Percentiles rank a stretch among this genome's conserved stretches.
phyloP scores from a whole-genome alignment of 2,113 vertebrate species.

The Pantherophis guttatus region DNA sequence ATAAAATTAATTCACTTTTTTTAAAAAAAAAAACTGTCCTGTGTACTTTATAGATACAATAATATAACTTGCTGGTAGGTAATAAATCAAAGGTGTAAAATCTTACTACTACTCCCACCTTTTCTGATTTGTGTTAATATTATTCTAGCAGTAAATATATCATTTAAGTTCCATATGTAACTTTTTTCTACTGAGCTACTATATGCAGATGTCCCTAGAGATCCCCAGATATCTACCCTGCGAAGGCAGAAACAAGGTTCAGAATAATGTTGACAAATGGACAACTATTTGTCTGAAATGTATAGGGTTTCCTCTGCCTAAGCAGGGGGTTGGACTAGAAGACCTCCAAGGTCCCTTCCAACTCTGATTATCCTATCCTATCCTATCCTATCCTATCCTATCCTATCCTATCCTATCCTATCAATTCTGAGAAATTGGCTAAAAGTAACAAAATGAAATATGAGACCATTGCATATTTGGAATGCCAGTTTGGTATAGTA shows the following conservation, averaged over 20 bases:
- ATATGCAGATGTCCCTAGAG: neutral
- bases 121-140: neutral
- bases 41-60: neutral
- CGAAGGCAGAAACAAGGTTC: neutral
- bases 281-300: too few species aligned
- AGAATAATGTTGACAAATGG: neutral
- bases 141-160: neutral
- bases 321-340: too few species aligned
- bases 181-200: neutral
- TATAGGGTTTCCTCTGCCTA: too few species aligned
- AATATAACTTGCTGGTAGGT: neutral
- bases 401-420: too few species aligned
- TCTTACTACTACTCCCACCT: neutral
- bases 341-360: too few species aligned
- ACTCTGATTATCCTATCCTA: too few species aligned
- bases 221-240: neutral
- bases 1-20: constrained; percentile 12
- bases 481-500: neutral
- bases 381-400: too few species aligned
- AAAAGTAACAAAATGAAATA: neutral
- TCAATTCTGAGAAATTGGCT: neutral
- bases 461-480: neutral
- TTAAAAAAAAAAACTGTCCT: neutral
- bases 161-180: accelerated
- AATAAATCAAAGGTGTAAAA: neutral